Base-by-base conservation (phyloP, 2,797 vertebrate genomes). In the Macroramphosus scolopax region DNA sequence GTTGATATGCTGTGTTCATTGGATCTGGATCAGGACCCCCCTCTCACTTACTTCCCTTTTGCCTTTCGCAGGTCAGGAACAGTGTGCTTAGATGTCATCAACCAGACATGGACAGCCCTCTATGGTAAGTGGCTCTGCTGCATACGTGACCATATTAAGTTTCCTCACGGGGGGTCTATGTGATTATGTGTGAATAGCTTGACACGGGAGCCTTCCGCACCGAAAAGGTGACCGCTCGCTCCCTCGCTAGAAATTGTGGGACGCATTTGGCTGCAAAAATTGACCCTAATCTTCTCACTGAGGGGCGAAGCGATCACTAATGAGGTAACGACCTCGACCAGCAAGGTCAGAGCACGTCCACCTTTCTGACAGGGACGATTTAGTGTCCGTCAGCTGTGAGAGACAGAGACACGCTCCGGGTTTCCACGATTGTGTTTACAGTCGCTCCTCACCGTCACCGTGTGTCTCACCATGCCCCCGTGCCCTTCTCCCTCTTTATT, bases 61-160 rank as follows among this genome's bases (percentile, higher is more conserved):
- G 6, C 34, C 15, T 9, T 14, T 8, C 74, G 78, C 66, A 97
- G 95, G 89, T 97, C 95, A 88, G 95, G 95, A 84, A 97, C 95
- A 16, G 95, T 97, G 77, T 97, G 95, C 92, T 92, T 97, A 93
- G 95, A 97, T 92, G 95, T 97, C 83, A 97, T 97, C 89, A 97
- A 97, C 89, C 95, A 97, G 83, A 97, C 95, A 52, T 97, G 95
- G 95, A 97, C 95, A 81, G 95, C 95, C 80, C 93, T 97, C 63
- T 97, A 97, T 6, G 95, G 95, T 97, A 63, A 82, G 79, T 80
- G 30, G 16, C 11, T 30, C 36, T 13, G 1, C 26, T 45, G 38
- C 14, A 1, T 50, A 11, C 22, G 18, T 36, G 34, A 32, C 41
- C n/a, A n/a, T 70, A 72, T 83, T 48, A 47, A 20, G 48, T 70